These are phyloP conservation scores for Ruditapes philippinarum DNA, from an alignment of 1,140 invertebrate genomes.

Conservation along the genomic window DNA sequence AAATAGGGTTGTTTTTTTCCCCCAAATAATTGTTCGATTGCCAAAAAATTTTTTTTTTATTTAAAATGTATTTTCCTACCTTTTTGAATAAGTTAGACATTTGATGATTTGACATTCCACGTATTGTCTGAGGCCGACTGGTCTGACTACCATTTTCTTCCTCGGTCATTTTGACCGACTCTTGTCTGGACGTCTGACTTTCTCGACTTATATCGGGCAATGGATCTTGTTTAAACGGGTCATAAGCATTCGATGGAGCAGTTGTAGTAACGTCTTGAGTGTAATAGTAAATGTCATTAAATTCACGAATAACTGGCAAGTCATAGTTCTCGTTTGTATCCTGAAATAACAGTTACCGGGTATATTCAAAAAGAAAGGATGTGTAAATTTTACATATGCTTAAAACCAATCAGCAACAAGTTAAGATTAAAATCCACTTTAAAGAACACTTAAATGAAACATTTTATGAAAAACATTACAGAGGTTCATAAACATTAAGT, in stretches of 20 bases:
- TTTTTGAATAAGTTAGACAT: constrained; percentile 79
- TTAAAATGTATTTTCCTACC: constrained; percentile 66
- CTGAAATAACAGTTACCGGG: constrained; percentile 70
- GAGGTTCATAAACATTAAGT: too few relatives aligned
- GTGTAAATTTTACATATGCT: background rate
- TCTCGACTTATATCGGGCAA: constrained; percentile 66
- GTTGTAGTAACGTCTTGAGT: constrained; percentile 68
- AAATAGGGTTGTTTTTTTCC: too few relatives aligned
- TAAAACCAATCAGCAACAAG: too few relatives aligned
- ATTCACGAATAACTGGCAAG: constrained; percentile 78
- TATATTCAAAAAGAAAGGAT: background rate
- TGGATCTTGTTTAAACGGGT: constrained; percentile 64
- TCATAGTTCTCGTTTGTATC: constrained; percentile 82
- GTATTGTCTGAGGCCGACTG: constrained; percentile 58
- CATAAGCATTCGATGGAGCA: constrained; percentile 37
- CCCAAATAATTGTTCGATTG: too few relatives aligned
- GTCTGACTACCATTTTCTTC: background rate
- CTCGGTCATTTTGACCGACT: background rate
- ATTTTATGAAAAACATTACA: too few relatives aligned
- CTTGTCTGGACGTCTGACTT: background rate
- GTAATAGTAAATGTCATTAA: constrained; percentile 80
- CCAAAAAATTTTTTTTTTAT: too few relatives aligned
- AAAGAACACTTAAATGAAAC: too few relatives aligned
- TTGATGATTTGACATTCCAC: constrained; percentile 70
- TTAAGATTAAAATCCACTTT: too few relatives aligned